phyloP scores from a whole-genome alignment of 2,113 vertebrate species.

The Myocastor coypus region DNA sequence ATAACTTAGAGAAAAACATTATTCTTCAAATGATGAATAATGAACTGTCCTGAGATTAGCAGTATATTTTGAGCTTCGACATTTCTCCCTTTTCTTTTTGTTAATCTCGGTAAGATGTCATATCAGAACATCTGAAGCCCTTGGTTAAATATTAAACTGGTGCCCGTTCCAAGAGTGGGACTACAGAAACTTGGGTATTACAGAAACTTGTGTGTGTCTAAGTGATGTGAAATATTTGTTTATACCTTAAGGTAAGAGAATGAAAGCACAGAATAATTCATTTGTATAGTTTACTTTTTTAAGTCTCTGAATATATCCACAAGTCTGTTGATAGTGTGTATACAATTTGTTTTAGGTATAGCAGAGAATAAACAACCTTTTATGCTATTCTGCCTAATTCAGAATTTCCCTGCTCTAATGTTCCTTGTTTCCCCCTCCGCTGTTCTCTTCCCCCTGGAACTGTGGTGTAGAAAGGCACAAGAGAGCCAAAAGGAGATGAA shows the following conservation, averaged over 20 bases:
- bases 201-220: background rate
- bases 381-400: background rate
- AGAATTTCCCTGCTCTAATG: background rate
- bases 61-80: background rate
- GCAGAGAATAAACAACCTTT: background rate
- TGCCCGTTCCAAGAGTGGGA: too few relatives aligned
- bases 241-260: background rate
- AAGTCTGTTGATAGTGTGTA: background rate
- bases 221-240: background rate
- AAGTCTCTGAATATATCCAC: background rate
- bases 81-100: background rate
- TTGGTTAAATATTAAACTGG: background rate
- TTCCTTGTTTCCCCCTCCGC: background rate
- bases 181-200: too few relatives aligned
- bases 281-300: background rate
- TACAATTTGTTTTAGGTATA: constrained; percentile 32
- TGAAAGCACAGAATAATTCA: constrained; percentile 27
- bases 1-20: constrained; percentile 39
- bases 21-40: background rate
- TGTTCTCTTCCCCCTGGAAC: background rate
- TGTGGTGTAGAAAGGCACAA: constrained; percentile 93
- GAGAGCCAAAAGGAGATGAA: constrained; percentile 99
- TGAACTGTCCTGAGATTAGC: background rate
- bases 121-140: constrained; percentile 3
- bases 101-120: background rate